phyloP scores from a whole-genome alignment of 2,888 invertebrate species.

The Heliconius sara region DNA sequence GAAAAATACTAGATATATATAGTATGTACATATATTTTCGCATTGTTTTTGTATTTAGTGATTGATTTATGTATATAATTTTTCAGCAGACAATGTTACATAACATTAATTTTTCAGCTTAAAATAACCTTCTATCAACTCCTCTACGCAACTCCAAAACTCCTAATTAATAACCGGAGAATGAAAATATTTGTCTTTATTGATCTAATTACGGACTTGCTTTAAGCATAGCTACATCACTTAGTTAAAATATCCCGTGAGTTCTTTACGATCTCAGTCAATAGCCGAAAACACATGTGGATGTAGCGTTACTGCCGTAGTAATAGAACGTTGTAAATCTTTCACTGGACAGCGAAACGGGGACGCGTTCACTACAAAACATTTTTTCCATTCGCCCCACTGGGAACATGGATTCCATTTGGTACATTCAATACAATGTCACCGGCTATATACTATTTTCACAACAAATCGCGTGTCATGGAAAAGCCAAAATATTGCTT shows the following conservation, averaged over 20 bases:
- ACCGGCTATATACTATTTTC: constrained; percentile 62
- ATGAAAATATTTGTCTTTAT: constrained; percentile 46
- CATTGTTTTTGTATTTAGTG: no score
- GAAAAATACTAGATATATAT: no score
- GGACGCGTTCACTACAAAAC: constrained; percentile 66
- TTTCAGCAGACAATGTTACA: constrained; percentile 1
- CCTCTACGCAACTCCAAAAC: constrained; percentile 38
- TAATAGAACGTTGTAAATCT: constrained; percentile 80
- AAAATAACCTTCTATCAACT: constrained; percentile 37
- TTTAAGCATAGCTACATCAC: constrained; percentile 31
- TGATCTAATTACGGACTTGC: constrained; percentile 35
- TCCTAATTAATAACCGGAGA: constrained; percentile 43
- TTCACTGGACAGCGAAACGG: constrained; percentile 70
- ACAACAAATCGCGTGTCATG: constrained; percentile 49
- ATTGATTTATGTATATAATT: background rate
- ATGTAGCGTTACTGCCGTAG: constrained; percentile 49
- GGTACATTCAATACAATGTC: constrained; percentile 69
- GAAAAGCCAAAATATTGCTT: constrained; percentile 36
- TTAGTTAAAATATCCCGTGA: constrained; percentile 40
- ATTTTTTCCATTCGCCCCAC: constrained; percentile 72
- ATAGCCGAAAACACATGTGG: constrained; percentile 28
- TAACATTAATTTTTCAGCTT: constrained; percentile 49
- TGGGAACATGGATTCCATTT: constrained; percentile 74
- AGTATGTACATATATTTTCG: no score
- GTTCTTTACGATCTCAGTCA: constrained; percentile 20